Conservation (phyloP, 2,888 invertebrate genomes). For the Slavum lentiscoides region DNA sequence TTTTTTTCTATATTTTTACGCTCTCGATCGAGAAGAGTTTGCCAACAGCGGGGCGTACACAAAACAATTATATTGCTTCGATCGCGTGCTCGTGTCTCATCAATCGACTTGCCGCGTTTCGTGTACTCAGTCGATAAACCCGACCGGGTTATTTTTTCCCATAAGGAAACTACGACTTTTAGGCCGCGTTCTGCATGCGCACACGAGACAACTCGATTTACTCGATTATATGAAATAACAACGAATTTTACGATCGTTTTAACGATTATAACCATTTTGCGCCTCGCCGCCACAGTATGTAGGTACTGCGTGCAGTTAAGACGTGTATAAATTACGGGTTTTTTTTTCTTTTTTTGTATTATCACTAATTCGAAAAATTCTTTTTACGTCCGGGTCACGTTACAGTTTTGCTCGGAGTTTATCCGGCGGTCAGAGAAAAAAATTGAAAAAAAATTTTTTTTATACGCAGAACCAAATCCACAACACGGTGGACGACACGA, state of each 20-base stretch:
- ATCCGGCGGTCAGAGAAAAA: too few relatives aligned
- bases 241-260: slow-evolving; percentile 29
- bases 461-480: too few relatives aligned
- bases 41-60: slow-evolving; percentile 26
- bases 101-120: slow-evolving; percentile 34
- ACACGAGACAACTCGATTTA: slow-evolving; percentile 12
- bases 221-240: background rate
- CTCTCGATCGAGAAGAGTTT: background rate
- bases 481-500: too few relatives aligned
- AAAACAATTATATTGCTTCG: slow-evolving; percentile 43
- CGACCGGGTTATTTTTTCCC: slow-evolving; percentile 32
- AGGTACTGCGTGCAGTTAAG: background rate
- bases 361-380: too few relatives aligned
- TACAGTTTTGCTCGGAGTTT: too few relatives aligned
- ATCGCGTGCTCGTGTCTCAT: slow-evolving; percentile 47
- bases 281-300: background rate
- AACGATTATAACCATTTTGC: slow-evolving; percentile 41
- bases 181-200: slow-evolving; percentile 7
- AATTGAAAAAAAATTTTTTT: too few relatives aligned
- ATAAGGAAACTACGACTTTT: slow-evolving; percentile 41
- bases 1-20: too few relatives aligned
- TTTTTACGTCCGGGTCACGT: too few relatives aligned
- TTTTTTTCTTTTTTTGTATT: too few relatives aligned
- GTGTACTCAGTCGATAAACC: slow-evolving; percentile 47
- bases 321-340: background rate